Percentiles rank a stretch among this genome's conserved stretches.
Evolutionary conservation across 2,797 vertebrate species (phyloP).

Genomic region (Chloroceryle amazona): DNA sequence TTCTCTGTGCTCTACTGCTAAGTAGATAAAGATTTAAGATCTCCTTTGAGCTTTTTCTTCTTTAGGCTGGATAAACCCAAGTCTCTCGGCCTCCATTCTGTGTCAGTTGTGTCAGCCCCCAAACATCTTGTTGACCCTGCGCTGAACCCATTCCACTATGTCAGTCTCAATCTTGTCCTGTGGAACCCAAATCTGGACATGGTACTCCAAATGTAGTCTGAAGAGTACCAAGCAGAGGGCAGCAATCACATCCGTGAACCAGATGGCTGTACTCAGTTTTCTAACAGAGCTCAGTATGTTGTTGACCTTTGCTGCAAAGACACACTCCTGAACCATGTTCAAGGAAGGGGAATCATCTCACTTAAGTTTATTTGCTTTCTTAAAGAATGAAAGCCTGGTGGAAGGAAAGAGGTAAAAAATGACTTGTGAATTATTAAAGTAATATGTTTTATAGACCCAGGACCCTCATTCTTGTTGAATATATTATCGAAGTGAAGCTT

Average conservation of each 20-base stretch:
- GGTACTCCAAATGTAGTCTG: background rate
- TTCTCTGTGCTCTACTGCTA: background rate
- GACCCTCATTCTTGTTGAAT: background rate
- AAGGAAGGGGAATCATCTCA: background rate
- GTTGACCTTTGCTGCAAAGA: background rate
- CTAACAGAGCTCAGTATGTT: background rate
- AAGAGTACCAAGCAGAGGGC: background rate
- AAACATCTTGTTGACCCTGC: background rate
- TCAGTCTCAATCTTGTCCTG: background rate
- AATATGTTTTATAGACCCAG: background rate
- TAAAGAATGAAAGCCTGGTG: background rate
- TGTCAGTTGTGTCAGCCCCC: background rate
- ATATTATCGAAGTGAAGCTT: background rate
- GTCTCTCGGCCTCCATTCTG: background rate
- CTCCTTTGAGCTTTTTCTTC: background rate
- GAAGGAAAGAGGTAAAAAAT: background rate
- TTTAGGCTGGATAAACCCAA: background rate
- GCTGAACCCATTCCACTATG: background rate
- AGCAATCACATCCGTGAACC: accelerated
- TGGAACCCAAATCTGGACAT: background rate
- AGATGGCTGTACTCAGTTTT: background rate
- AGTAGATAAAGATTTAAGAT: background rate
- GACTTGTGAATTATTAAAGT: background rate
- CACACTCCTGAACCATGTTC: background rate
- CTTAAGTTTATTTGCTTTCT: background rate